Conservation (phyloP, 2,888 invertebrate species). For the Scaptomyza flava region DNA sequence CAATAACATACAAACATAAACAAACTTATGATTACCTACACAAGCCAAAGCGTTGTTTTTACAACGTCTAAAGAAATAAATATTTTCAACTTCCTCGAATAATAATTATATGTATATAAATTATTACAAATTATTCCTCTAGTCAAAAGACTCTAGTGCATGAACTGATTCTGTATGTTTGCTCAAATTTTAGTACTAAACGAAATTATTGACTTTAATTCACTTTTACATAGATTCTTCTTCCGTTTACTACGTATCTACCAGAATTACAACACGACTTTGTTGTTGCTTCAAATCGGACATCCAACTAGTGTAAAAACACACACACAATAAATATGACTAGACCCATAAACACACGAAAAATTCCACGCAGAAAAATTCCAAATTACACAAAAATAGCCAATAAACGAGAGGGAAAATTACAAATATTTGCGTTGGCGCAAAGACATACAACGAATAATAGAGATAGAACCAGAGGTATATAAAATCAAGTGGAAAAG, state of each 20-base stretch:
- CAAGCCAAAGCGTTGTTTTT: background rate
- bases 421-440: constrained; percentile 63
- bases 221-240: background rate
- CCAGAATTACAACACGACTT: no score
- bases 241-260: background rate
- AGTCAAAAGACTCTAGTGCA: no score
- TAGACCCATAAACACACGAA: constrained; percentile 44
- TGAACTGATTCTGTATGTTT: no score
- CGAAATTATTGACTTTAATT: no score
- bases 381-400: constrained; percentile 61
- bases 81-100: background rate
- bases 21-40: background rate
- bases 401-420: constrained; percentile 55
- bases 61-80: background rate
- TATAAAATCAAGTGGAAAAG: constrained; percentile 20
- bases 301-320: constrained; percentile 17
- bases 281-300: constrained; percentile 38
- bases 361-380: constrained; percentile 53
- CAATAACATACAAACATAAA: constrained; percentile 2
- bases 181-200: no score
- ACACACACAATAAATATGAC: constrained; percentile 14
- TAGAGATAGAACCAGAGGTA: constrained; percentile 2
- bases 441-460: constrained; percentile 32
- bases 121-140: background rate
- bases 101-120: background rate